Evolutionary conservation across 2,888 invertebrate species (phyloP).

Genomic region (Lottia scabra): DNA sequence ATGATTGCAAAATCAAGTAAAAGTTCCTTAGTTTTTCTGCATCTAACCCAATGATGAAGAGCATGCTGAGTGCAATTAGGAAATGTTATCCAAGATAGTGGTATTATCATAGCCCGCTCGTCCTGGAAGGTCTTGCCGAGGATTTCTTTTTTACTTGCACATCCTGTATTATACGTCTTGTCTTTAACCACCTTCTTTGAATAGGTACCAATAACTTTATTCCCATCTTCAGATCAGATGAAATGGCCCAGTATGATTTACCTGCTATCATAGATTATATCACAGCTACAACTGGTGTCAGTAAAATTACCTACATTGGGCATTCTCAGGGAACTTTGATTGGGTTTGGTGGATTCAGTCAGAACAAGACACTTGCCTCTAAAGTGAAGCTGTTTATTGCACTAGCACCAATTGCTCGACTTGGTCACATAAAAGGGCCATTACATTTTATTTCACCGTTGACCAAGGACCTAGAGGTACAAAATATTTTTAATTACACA

Average conservation of each 20-base stretch:
- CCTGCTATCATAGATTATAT: constrained; percentile 86
- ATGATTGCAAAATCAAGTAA: no score
- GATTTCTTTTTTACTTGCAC: no score
- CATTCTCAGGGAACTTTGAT: constrained; percentile 85
- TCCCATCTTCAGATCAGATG: constrained; percentile 79
- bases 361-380: constrained; percentile 54
- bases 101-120: no score
- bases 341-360: constrained; percentile 64
- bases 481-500: not conserved
- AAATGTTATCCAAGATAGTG: no score
- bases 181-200: no score
- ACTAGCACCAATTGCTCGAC: constrained; percentile 67
- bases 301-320: constrained; percentile 82
- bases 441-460: constrained; percentile 47
- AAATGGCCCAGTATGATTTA: constrained; percentile 87
- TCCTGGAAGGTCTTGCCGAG: no score
- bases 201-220: no score
- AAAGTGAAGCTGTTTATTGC: constrained; percentile 66
- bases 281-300: constrained; percentile 73
- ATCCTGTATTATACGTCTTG: no score
- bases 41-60: no score
- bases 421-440: constrained; percentile 55
- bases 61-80: no score
- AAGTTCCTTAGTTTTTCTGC: no score
- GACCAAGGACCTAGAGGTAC: constrained; percentile 45